phyloP scores from a whole-genome alignment of 1,140 invertebrate genomes.

The Micrasema minimum region DNA sequence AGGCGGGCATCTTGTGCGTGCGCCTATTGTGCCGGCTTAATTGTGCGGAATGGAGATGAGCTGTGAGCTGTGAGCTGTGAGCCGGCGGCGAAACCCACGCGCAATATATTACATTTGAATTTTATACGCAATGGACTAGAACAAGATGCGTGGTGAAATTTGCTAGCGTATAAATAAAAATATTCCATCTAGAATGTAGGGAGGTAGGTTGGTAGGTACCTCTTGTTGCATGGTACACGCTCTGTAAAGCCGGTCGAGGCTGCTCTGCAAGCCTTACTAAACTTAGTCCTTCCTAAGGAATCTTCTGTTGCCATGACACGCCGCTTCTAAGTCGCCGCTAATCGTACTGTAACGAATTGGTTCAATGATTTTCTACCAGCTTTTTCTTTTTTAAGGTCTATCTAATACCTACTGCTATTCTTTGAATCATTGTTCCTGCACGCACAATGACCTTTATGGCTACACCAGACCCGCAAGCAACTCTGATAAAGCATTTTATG shows the following conservation, averaged over 20 bases:
- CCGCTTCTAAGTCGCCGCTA: background rate
- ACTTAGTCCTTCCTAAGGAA: background rate
- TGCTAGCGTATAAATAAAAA: background rate
- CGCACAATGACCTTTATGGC: too few relatives aligned
- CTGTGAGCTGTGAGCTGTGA: background rate
- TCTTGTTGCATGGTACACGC: conserved; percentile 1
- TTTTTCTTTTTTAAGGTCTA: too few relatives aligned
- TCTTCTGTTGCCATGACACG: background rate
- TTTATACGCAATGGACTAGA: conserved; percentile 10
- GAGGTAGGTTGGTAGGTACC: background rate
- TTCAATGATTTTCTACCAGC: too few relatives aligned
- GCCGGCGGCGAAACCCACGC: conserved; percentile 13
- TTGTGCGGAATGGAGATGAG: conserved; percentile 36
- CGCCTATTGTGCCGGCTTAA: conserved; percentile 36
- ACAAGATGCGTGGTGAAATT: conserved; percentile 1
- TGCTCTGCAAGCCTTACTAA: background rate
- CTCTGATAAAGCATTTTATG: too few relatives aligned
- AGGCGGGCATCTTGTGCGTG: conserved; percentile 30
- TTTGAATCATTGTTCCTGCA: too few relatives aligned
- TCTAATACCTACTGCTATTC: too few relatives aligned
- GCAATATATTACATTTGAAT: too few relatives aligned
- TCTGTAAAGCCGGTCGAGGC: background rate
- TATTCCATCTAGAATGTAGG: too few relatives aligned
- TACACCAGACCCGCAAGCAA: too few relatives aligned
- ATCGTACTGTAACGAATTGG: too few relatives aligned